Evolutionary conservation across 2,113 vertebrate species (phyloP), one percentile per base, ranked within the genome.

Genomic region (Percopsis transmontana): DNA sequence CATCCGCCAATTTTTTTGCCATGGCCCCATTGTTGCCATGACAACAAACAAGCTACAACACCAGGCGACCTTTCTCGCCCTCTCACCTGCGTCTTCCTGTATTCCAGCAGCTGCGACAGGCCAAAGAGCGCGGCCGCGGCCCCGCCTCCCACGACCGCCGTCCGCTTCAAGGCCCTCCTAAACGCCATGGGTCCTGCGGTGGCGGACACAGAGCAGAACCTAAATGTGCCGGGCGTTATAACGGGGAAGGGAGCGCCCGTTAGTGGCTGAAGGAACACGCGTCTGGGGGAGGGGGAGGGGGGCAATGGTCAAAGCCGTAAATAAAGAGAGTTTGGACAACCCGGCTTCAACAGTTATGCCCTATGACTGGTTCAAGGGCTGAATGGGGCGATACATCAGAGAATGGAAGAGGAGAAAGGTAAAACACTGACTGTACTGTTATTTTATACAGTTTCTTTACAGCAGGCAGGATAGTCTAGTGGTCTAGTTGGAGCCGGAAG

Each of bases 21-120:
- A n/a, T n/a, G n/a, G n/a, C n/a, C 27, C 27, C 27, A 33, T 1
- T 2, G 47, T 50, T 18, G 7, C 16, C 47, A 18, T 9, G 20
- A 9, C 50, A 23, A 14, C 12, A 13, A 19, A 3, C 21, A n/a
- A 61, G 45, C 15, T 5, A 44, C 11, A 18, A 2, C 23, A 58
- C 10, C 9, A 20, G 23, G 44, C 7, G 40, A 27, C 69, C 51
- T 15, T 33, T 33, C n/a, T 19, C 39, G 8, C 8, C 7, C 11
- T 74, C 90, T 89, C 87, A 99, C 97, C 90, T 95, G 93, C 51
- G 91, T 93, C 80, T 91, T 95, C 89, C 86, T 94, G 89, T 96
- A 94, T 78, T 97, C 92, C 56, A 94, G 85, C 67, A 97, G 91
- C 70, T 97, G 94, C n/a, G 95, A 98, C 58, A 97, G 89, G 83